These are phyloP conservation scores for Cephalopachus bancanus DNA, from an alignment of 2,797 vertebrate genomes.

Conservation along the genomic window DNA sequence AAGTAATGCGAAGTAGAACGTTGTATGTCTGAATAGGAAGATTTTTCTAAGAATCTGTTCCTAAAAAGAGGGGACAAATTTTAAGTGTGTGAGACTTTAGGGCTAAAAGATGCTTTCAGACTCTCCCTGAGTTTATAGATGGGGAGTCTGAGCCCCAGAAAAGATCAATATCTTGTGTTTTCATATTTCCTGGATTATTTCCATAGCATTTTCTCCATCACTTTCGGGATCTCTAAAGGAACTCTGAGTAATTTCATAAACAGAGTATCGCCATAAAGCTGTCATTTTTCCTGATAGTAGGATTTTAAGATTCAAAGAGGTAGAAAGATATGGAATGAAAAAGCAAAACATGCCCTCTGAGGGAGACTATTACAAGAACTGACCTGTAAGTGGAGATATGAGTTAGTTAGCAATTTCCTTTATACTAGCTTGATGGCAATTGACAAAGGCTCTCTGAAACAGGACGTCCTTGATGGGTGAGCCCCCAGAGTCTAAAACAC, in stretches of 20 bases:
- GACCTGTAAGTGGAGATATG: slow-evolving; percentile 65
- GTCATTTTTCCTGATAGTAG: slow-evolving; percentile 52
- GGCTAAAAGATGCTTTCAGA: slow-evolving; percentile 6
- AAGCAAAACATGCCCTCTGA: slow-evolving; percentile 65
- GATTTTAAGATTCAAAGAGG: slow-evolving; percentile 66
- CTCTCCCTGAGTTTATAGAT: slow-evolving; percentile 9
- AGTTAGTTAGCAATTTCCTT: slow-evolving; percentile 48
- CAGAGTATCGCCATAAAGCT: slow-evolving; percentile 63
- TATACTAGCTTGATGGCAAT: slow-evolving; percentile 57
- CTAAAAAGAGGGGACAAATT: not conserved
- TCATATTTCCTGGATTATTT: slow-evolving; percentile 46
- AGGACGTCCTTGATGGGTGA: slow-evolving; percentile 73
- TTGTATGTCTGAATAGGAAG: not conserved
- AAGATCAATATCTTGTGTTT: slow-evolving; percentile 12
- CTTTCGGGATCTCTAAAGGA: slow-evolving; percentile 74
- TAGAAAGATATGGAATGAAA: slow-evolving; percentile 32
- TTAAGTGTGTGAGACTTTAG: not conserved
- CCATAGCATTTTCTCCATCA: slow-evolving; percentile 24
- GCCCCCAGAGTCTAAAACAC: slow-evolving; percentile 58
- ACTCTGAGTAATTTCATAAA: slow-evolving; percentile 49
- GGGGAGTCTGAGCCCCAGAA: not conserved
- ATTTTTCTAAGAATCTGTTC: slow-evolving; percentile 19
- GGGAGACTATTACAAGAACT: slow-evolving; percentile 56
- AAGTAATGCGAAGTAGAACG: slow-evolving; percentile 46
- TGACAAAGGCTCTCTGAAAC: slow-evolving; percentile 68